Evolutionary conservation across 2,888 invertebrate species (phyloP).

Genomic region (Leptopilina drosophilae): DNA sequence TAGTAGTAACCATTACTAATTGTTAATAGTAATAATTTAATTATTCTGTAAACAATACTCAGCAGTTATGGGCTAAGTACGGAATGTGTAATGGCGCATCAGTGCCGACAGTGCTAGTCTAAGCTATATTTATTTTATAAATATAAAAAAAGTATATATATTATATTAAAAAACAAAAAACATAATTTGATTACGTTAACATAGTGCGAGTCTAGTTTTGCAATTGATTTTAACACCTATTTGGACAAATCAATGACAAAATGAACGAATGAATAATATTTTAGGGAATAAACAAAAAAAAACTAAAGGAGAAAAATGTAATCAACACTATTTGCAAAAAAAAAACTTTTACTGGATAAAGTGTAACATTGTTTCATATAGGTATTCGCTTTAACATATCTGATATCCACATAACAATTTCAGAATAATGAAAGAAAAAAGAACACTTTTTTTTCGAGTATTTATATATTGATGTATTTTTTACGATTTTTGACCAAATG

Average conservation of each 20-base stretch:
- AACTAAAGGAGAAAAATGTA: neutral
- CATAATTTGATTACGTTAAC: slow-evolving; percentile 65
- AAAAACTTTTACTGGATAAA: slow-evolving; percentile 6
- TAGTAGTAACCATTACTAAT: slow-evolving; percentile 63
- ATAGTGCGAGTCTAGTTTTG: slow-evolving; percentile 52
- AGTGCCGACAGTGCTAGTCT: slow-evolving; percentile 75
- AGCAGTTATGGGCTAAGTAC: slow-evolving; percentile 67
- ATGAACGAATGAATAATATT: neutral
- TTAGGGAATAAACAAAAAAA: neutral
- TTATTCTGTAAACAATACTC: slow-evolving; percentile 67
- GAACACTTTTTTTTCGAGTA: neutral
- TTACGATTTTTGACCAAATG: neutral
- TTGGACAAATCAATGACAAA: slow-evolving; percentile 22
- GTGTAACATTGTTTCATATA: slow-evolving; percentile 11
- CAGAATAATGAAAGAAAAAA: slow-evolving; percentile 3
- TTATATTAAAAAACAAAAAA: slow-evolving; percentile 62
- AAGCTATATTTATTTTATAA: slow-evolving; percentile 74
- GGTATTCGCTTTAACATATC: slow-evolving; percentile 18
- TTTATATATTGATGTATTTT: neutral
- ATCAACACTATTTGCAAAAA: neutral
- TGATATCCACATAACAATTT: slow-evolving; percentile 20
- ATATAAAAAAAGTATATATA: slow-evolving; percentile 55
- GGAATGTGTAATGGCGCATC: slow-evolving; percentile 66
- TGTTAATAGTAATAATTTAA: slow-evolving; percentile 68
- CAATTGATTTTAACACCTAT: slow-evolving; percentile 40